phyloP scores from a whole-genome alignment of 2,113 vertebrate genomes.

The Bagarius yarrelli region DNA sequence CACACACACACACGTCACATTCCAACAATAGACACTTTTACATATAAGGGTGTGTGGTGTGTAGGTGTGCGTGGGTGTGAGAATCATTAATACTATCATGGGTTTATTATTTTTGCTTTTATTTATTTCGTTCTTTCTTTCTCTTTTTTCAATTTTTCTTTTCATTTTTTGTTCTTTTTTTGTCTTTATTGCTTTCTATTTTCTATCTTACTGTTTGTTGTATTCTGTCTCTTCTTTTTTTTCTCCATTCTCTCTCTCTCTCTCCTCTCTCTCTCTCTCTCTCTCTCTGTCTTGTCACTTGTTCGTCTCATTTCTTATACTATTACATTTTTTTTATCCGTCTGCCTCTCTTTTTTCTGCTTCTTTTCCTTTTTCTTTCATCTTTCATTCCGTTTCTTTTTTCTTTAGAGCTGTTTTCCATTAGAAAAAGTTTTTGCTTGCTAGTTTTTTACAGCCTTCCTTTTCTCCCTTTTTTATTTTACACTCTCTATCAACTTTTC shows the following conservation, averaged over 20 bases:
- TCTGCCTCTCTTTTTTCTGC: too few species aligned
- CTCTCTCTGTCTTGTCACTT: too few species aligned
- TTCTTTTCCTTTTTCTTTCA: not conserved
- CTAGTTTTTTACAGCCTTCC: too few species aligned
- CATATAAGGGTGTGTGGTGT: slow-evolving; percentile 38
- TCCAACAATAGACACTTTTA: slow-evolving; percentile 39
- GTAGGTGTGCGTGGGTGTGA: slow-evolving; percentile 9
- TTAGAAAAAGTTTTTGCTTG: too few species aligned
- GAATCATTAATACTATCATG: slow-evolving; percentile 38
- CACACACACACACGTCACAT: slow-evolving; percentile 39
- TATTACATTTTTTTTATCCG: not conserved
- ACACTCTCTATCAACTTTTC: not conserved
- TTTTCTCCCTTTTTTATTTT: not conserved
- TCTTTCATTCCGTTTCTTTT: not conserved
- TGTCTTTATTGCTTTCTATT: not conserved
- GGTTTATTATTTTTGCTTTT: not conserved
- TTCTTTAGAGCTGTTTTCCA: not conserved
- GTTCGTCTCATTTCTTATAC: too few species aligned
- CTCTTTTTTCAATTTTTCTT: too few species aligned
- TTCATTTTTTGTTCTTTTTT: not conserved
- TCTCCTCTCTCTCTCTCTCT: not conserved
- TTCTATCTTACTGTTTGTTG: slow-evolving; percentile 2
- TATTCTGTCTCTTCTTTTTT: not conserved
- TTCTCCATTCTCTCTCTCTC: not conserved
- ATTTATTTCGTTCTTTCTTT: not conserved